Evolutionary conservation across 1,140 invertebrate genomes (phyloP).

Genomic region (Ditylenchus dipsaci): DNA sequence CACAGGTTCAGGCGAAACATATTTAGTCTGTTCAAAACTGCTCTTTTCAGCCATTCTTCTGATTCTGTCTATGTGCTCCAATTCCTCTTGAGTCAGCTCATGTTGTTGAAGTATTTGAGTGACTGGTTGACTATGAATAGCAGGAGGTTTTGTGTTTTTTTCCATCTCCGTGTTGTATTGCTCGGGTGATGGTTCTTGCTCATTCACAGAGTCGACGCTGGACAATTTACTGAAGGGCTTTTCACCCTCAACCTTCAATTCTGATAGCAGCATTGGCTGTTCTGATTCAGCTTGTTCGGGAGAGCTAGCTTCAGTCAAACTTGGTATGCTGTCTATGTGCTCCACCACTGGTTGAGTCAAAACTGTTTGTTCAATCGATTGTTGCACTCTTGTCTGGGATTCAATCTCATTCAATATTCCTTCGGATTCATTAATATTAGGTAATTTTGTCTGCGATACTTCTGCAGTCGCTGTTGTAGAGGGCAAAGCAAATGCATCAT

Average conservation of each 20-base stretch:
- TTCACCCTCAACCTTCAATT: too few relatives aligned
- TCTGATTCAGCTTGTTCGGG: too few relatives aligned
- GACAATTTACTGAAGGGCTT: too few relatives aligned
- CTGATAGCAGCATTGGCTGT: too few relatives aligned
- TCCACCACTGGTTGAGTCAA: too few relatives aligned
- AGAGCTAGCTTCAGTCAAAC: too few relatives aligned
- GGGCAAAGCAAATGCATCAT: slow-evolving; percentile 2
- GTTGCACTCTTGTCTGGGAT: too few relatives aligned
- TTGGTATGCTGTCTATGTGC: too few relatives aligned
- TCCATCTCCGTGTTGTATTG: background rate
- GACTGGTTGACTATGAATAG: background rate
- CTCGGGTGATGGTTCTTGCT: too few relatives aligned
- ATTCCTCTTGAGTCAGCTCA: slow-evolving; percentile 42
- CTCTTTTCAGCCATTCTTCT: slow-evolving; percentile 37
- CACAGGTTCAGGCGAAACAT: too few relatives aligned
- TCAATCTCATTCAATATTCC: background rate
- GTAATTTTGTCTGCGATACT: background rate
- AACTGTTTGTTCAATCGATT: too few relatives aligned
- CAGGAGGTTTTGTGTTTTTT: background rate
- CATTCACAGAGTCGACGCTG: too few relatives aligned
- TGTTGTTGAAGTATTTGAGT: background rate
- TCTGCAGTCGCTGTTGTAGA: background rate
- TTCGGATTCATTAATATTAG: background rate
- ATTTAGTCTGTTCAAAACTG: background rate
- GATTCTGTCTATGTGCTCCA: slow-evolving; percentile 33